A percentile compares a stretch with the other conserved stretches of the same genome.
These are phyloP conservation scores for Arremon aurantiirostris DNA, from an alignment of 2,797 vertebrate genomes.

Conservation along the genomic window DNA sequence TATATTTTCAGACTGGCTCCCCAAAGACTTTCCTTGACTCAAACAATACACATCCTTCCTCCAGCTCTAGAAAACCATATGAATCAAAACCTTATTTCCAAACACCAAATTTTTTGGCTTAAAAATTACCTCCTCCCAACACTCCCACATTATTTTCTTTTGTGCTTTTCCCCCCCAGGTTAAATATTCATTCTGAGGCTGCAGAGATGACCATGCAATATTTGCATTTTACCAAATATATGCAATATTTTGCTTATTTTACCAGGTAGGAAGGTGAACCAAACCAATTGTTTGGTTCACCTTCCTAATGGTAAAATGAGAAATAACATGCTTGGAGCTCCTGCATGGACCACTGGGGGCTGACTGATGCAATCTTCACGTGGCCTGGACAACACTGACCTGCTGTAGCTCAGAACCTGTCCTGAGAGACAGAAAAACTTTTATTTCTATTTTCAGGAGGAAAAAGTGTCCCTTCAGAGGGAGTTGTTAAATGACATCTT, in stretches of 20 bases:
- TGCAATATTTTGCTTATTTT: too few species aligned
- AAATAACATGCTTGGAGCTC: not conserved
- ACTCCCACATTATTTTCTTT: not conserved
- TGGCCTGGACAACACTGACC: not conserved
- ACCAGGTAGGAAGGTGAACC: too few species aligned
- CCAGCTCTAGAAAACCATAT: not conserved
- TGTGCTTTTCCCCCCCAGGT: rapidly evolving
- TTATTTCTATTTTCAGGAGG: not conserved
- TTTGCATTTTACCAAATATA: not conserved
- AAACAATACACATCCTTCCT: not conserved
- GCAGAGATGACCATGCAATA: not conserved
- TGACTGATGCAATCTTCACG: not conserved
- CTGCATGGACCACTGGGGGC: not conserved
- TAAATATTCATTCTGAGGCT: not conserved
- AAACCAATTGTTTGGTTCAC: not conserved
- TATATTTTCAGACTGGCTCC: not conserved
- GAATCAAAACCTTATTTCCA: not conserved
- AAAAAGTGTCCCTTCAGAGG: not conserved
- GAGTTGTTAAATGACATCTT: not conserved
- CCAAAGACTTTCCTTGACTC: not conserved
- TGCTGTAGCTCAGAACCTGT: not conserved
- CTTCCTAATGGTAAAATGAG: not conserved
- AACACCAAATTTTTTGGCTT: not conserved
- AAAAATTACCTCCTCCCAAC: not conserved
- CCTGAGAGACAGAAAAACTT: not conserved